These are phyloP conservation scores for Odontesthes bonariensis DNA, from an alignment of 2,113 vertebrate species.

Conservation along the genomic window DNA sequence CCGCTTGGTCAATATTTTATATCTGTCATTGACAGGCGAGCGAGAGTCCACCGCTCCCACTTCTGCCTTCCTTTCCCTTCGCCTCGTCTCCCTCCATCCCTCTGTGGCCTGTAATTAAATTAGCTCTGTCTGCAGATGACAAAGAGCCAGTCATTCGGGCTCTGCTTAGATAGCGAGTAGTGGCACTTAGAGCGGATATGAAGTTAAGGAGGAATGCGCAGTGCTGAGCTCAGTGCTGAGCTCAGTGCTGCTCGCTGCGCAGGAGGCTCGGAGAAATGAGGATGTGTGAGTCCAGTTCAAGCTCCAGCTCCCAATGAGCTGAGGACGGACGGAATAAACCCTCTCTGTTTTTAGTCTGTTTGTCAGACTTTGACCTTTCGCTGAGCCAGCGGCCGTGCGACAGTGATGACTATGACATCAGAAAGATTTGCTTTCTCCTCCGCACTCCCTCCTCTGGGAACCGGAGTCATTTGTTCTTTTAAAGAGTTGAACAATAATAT, in stretches of 20 bases:
- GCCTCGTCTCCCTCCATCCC: conserved; percentile 21
- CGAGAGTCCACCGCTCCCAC: conserved; percentile 27
- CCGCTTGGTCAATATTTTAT: conserved; percentile 76
- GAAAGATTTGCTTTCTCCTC: not conserved
- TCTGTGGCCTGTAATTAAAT: conserved; percentile 68
- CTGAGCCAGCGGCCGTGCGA: not conserved
- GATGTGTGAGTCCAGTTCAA: conserved; percentile 19
- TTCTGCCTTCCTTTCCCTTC: not conserved
- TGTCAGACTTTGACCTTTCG: conserved; percentile 24
- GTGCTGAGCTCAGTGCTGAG: conserved; percentile 43
- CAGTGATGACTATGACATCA: not conserved
- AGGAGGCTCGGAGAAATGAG: conserved; percentile 9
- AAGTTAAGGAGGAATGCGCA: conserved; percentile 78
- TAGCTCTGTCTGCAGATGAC: conserved; percentile 73
- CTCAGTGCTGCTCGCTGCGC: conserved; percentile 17
- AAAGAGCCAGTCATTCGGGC: conserved; percentile 72
- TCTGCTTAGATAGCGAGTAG: conserved; percentile 64
- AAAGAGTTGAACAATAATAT: too few relatives aligned
- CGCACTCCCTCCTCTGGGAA: too few relatives aligned
- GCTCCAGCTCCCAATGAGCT: conserved; percentile 2
- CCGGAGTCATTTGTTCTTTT: too few relatives aligned
- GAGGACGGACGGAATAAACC: conserved; percentile 16
- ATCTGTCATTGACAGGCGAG: conserved; percentile 64
- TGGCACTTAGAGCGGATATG: conserved; percentile 72
- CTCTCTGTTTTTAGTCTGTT: not conserved